Evolutionary conservation across 2,797 vertebrate species (phyloP).

Genomic region (Babyrousa celebensis): DNA sequence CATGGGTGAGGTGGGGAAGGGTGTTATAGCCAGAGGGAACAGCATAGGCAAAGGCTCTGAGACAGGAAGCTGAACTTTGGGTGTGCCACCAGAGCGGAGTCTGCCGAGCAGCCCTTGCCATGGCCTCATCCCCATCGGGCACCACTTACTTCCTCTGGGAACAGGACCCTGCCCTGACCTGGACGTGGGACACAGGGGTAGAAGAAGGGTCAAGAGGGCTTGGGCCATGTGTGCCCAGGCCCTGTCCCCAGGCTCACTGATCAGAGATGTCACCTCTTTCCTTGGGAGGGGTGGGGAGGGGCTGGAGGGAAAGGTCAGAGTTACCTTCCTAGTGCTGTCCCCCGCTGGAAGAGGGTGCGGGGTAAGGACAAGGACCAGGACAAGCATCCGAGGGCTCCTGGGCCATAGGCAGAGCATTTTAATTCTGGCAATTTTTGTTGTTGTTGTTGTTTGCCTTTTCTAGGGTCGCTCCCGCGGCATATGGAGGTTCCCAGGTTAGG

Average conservation of each 20-base stretch:
- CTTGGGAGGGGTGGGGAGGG: not conserved
- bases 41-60: not conserved
- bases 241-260: fast-evolving
- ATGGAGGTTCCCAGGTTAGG: no score
- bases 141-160: not conserved
- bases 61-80: not conserved
- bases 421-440: not conserved
- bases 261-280: not conserved
- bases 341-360: no score
- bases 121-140: not conserved
- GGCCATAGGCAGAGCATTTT: fast-evolving
- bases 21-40: not conserved
- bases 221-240: not conserved
- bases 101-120: not conserved
- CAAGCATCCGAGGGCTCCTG: not conserved
- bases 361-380: not conserved
- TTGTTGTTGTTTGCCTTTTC: no score
- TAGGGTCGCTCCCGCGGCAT: no score
- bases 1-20: not conserved
- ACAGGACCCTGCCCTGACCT: not conserved
- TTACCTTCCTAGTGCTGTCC: not conserved
- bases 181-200: not conserved
- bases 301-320: not conserved
- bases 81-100: no score
- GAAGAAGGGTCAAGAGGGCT: not conserved